A percentile compares a stretch with the other conserved stretches of the same genome.
Conservation (phyloP, 2,888 invertebrate genomes). For the Cerastoderma edule region DNA sequence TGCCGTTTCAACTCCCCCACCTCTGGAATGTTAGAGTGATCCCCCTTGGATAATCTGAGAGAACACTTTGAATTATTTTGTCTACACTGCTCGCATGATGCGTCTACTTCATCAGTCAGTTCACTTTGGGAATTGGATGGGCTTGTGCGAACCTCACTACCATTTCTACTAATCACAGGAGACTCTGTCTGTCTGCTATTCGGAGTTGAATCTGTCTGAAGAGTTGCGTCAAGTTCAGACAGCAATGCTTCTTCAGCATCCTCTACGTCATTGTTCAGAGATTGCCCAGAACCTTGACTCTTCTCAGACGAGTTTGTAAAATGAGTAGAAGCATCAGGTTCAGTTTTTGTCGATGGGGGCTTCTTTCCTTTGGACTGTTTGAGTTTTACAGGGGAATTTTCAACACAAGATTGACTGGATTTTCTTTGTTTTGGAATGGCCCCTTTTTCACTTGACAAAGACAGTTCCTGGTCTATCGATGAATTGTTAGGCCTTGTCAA, state of each 20-base stretch:
- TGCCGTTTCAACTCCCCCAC: constrained; percentile 62
- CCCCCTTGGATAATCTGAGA: constrained; percentile 13
- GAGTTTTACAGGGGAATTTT: no score
- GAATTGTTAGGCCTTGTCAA: not conserved
- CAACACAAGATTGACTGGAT: not conserved
- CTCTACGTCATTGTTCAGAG: not conserved
- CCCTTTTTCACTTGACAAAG: constrained; percentile 21
- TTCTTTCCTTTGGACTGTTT: no score
- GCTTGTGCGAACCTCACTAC: not conserved
- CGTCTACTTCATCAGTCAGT: constrained; percentile 15
- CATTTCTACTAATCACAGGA: constrained; percentile 11
- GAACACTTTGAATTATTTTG: constrained; percentile 51
- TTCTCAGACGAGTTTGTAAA: not conserved
- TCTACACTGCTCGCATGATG: constrained; percentile 53
- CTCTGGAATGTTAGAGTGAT: constrained; percentile 44
- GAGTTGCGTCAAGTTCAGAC: constrained; percentile 73
- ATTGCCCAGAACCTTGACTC: not conserved
- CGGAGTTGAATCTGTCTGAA: constrained; percentile 21
- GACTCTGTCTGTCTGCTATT: not conserved
- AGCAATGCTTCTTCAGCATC: constrained; percentile 73
- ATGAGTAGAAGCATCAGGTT: not conserved
- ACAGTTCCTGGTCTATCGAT: not conserved
- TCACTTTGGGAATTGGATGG: constrained; percentile 42
- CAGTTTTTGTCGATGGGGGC: not conserved
- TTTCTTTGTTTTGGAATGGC: constrained; percentile 29